Evolutionary conservation across 2,797 vertebrate genomes (phyloP).

Genomic region (Sebastes oblongus): DNA sequence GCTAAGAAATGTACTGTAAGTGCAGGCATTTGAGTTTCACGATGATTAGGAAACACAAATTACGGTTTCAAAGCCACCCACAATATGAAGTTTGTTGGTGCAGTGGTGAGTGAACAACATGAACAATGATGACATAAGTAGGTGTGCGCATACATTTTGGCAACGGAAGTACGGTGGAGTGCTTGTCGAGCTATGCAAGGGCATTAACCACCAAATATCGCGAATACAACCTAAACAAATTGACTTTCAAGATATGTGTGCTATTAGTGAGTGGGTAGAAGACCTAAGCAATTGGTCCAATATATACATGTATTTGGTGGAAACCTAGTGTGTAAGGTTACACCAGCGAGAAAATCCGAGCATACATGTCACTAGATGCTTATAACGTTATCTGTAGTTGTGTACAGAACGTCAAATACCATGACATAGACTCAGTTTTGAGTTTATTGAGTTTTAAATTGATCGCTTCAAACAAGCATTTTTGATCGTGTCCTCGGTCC

Average conservation of each 20-base stretch:
- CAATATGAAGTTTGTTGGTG: not conserved
- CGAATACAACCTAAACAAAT: not conserved
- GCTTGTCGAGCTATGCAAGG: not conserved
- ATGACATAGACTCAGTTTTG: rapidly evolving
- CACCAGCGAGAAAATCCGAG: too few relatives aligned
- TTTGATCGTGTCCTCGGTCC: too few relatives aligned
- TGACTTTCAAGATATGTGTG: not conserved
- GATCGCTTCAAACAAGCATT: not conserved
- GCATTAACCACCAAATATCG: not conserved
- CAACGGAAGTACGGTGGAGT: not conserved
- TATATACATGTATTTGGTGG: not conserved
- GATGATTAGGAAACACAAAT: not conserved
- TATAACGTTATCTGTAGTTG: not conserved
- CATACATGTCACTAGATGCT: too few relatives aligned
- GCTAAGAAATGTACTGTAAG: not conserved
- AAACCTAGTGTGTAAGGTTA: not conserved
- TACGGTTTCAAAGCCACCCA: not conserved
- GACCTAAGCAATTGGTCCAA: not conserved
- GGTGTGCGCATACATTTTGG: not conserved
- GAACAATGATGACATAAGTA: not conserved
- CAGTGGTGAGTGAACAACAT: not conserved
- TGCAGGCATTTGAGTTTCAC: not conserved
- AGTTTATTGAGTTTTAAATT: not conserved
- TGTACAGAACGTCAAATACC: not conserved
- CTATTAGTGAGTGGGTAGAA: not conserved